Evolutionary conservation across 2,113 vertebrate species (phyloP).

Genomic region (Brevimyrus niger): DNA sequence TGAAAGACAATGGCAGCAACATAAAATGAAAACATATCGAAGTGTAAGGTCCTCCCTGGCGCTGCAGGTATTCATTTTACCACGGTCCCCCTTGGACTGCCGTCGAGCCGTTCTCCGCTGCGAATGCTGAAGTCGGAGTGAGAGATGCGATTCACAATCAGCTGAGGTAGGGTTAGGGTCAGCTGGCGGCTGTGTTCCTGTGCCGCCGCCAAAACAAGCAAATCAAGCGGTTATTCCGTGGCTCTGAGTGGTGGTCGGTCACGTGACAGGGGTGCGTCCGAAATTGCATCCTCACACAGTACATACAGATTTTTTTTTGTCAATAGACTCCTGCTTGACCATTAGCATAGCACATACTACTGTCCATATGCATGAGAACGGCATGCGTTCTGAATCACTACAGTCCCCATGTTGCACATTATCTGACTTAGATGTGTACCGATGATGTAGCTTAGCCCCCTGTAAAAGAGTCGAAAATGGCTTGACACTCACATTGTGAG

Average conservation of each 20-base stretch:
- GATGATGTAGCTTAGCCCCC: background rate
- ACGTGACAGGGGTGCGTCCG: background rate
- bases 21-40: background rate
- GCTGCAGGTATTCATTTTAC: background rate
- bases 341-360: background rate
- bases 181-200: background rate
- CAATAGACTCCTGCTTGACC: background rate
- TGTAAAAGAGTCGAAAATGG: background rate
- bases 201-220: background rate
- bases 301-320: background rate
- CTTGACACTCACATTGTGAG: background rate
- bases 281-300: background rate
- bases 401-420: background rate
- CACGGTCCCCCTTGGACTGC: background rate
- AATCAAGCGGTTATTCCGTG: background rate
- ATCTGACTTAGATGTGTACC: background rate
- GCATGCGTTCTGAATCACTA: background rate
- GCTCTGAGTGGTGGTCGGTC: background rate
- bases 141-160: background rate
- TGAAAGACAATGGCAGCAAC: background rate
- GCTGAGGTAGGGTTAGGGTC: background rate
- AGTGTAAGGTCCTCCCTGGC: background rate
- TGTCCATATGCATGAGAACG: background rate
- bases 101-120: background rate
- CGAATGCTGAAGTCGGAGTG: background rate